phyloP scores from a whole-genome alignment of 2,113 vertebrate species.

The Thryonomys swinderianus region DNA sequence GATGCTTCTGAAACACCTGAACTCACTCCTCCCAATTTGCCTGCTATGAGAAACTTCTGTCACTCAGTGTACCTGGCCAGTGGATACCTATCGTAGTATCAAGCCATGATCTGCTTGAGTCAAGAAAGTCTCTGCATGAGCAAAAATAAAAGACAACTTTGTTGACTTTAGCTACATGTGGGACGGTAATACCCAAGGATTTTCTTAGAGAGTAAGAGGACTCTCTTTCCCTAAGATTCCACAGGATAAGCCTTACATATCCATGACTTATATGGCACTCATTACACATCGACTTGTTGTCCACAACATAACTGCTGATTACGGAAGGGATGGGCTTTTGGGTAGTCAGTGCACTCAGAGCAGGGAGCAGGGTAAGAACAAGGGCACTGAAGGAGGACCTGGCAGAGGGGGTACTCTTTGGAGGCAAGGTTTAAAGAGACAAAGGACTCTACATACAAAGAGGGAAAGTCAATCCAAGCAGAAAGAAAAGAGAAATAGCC shows the following conservation, averaged over 20 bases:
- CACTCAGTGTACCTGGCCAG: not conserved
- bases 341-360: not conserved
- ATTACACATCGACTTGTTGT: not conserved
- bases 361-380: not conserved
- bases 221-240: not conserved
- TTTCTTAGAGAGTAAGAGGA: not conserved
- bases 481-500: not conserved
- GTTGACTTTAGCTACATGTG: not conserved
- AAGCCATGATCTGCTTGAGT: not conserved
- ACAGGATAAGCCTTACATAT: not conserved
- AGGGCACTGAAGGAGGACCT: not conserved
- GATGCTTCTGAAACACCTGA: not conserved
- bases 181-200: not conserved
- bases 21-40: not conserved
- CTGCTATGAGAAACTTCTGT: not conserved
- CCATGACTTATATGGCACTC: slow-evolving; percentile 19
- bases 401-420: not conserved
- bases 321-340: not conserved
- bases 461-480: not conserved
- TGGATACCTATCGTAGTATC: not conserved
- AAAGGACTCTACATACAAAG: not conserved
- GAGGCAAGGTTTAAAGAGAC: not conserved
- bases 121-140: not conserved
- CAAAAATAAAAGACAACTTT: not conserved
- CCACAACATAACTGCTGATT: not conserved